A percentile compares a stretch with the other conserved stretches of the same genome.
These are phyloP conservation scores for Chelmon rostratus DNA, from an alignment of 2,797 vertebrate genomes.

Conservation along the genomic window DNA sequence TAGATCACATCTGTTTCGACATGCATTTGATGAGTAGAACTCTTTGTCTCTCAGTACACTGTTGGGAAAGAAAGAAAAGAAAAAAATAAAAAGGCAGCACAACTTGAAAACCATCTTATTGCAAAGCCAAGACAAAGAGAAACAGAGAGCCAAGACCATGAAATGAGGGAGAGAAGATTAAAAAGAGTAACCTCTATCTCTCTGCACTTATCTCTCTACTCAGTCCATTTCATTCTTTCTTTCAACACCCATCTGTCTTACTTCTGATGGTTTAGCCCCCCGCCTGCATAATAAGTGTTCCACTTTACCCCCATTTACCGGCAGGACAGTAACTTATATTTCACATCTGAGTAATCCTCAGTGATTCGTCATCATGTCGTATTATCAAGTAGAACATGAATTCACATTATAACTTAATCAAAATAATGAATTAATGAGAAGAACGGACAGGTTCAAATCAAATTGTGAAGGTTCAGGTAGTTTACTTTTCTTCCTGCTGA, in stretches of 20 bases:
- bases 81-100: background rate
- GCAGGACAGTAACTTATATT: constrained; percentile 54
- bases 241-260: constrained; percentile 47
- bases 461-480: background rate
- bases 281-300: constrained; percentile 43
- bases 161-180: constrained; percentile 66
- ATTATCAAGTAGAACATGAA: constrained; percentile 24
- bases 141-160: constrained; percentile 49
- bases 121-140: constrained; percentile 30
- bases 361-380: constrained; percentile 42
- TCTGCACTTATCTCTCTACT: constrained; percentile 60
- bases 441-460: background rate
- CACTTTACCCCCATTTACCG: constrained; percentile 39
- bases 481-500: constrained; percentile 3
- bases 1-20: constrained; percentile 12
- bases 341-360: constrained; percentile 50
- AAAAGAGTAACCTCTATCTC: constrained; percentile 68
- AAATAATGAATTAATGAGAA: constrained; percentile 8
- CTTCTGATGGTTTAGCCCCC: constrained; percentile 42
- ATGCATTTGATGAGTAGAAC: background rate
- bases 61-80: background rate
- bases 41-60: background rate
- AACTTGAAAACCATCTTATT: constrained; percentile 37
- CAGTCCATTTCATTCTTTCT: constrained; percentile 66
- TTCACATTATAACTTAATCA: constrained; percentile 32